Conservation (phyloP, 2,113 vertebrate genomes). For the Mobula birostris region DNA sequence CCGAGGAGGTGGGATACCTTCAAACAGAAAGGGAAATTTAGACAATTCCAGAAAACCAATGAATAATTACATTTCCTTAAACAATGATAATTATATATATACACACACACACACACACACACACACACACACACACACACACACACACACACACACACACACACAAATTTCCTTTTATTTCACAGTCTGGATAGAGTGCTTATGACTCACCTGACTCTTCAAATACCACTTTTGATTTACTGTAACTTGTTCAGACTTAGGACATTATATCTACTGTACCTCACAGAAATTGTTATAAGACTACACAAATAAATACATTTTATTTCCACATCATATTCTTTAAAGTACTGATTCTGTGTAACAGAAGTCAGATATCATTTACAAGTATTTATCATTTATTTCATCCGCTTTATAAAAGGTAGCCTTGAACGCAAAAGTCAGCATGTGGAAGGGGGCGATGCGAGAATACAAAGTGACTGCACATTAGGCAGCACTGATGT, state of each 20-base stretch:
- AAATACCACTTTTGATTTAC: neutral
- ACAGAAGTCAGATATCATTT: neutral
- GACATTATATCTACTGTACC: neutral
- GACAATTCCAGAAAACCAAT: neutral
- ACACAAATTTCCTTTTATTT: neutral
- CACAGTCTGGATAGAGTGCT: neutral
- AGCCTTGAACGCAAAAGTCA: no score
- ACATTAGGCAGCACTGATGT: no score
- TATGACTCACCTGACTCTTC: neutral
- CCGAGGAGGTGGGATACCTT: conserved; percentile 91
- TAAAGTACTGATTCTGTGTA: neutral
- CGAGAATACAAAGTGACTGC: neutral
- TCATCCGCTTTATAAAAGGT: neutral
- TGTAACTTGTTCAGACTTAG: neutral
- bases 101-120: no score
- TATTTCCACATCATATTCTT: neutral
- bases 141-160: no score
- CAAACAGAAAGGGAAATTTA: neutral
- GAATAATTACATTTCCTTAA: no score
- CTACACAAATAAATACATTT: neutral
- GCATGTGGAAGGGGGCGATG: no score
- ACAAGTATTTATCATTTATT: neutral
- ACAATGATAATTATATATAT: no score
- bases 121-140: no score
- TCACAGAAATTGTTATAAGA: neutral